Evolutionary conservation across 2,797 vertebrate genomes (phyloP).

Genomic region (Cynodonichthys magdalenae): DNA sequence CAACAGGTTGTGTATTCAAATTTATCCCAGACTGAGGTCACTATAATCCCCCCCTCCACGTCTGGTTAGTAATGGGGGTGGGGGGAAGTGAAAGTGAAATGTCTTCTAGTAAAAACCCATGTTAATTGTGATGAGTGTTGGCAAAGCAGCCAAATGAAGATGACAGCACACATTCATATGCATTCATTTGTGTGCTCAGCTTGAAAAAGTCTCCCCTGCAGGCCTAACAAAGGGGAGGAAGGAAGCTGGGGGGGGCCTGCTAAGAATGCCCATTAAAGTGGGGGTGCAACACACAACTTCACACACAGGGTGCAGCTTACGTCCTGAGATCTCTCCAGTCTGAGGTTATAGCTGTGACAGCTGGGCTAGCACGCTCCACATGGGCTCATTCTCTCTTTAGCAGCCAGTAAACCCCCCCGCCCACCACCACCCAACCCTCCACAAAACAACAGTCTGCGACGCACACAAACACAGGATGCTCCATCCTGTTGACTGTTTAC

Average conservation of each 20-base stretch:
- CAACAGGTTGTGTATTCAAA: constrained; percentile 70
- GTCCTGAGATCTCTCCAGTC: constrained; percentile 66
- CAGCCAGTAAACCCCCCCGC: neutral
- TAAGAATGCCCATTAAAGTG: constrained; percentile 63
- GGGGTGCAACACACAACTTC: constrained; percentile 47
- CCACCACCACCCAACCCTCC: neutral
- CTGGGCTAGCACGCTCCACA: constrained; percentile 73
- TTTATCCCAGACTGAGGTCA: constrained; percentile 40
- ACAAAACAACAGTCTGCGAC: constrained; percentile 5
- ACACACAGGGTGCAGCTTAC: constrained; percentile 54
- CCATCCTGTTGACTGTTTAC: constrained; percentile 83
- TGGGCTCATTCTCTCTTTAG: constrained; percentile 67
- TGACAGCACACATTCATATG: constrained; percentile 84
- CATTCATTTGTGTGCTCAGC: constrained; percentile 84
- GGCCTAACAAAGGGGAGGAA: constrained; percentile 83
- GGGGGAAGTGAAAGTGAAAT: constrained; percentile 56
- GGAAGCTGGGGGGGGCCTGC: constrained; percentile 72
- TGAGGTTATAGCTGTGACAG: constrained; percentile 76
- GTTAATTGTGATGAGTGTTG: constrained; percentile 76
- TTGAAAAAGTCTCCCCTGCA: constrained; percentile 79
- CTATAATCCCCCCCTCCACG: constrained; percentile 56
- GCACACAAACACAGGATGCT: constrained; percentile 61
- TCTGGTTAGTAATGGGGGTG: constrained; percentile 37
- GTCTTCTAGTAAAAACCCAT: constrained; percentile 59
- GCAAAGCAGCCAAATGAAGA: constrained; percentile 77